Evolutionary conservation across 2,888 invertebrate genomes (phyloP).

Genomic region (Timema podura): DNA sequence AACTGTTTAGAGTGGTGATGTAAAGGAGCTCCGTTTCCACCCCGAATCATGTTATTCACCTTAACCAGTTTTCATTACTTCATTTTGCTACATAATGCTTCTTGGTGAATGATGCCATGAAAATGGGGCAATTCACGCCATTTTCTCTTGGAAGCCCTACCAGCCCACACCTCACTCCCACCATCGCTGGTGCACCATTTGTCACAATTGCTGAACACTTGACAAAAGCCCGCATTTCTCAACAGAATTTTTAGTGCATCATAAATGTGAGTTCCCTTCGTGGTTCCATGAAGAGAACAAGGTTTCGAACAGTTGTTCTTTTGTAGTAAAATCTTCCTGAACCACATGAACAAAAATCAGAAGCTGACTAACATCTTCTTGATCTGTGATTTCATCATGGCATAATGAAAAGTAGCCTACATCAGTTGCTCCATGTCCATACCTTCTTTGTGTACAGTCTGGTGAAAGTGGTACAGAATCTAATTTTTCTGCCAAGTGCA

Average conservation of each 20-base stretch:
- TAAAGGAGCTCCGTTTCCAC: background rate
- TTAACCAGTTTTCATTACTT: background rate
- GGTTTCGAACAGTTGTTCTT: conserved; percentile 14
- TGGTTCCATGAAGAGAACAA: conserved; percentile 12
- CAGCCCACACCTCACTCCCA: background rate
- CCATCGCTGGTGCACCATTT: conserved; percentile 4
- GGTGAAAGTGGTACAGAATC: no score
- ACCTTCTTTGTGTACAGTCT: no score
- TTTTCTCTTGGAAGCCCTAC: conserved; percentile 5
- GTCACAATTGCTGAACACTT: conserved; percentile 10
- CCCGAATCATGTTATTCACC: conserved; percentile 3
- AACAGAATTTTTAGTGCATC: conserved; percentile 14
- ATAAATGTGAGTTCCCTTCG: conserved; percentile 12
- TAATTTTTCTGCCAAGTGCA: no score
- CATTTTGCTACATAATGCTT: background rate
- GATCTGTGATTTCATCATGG: conserved; percentile 12
- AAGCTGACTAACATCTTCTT: conserved; percentile 9
- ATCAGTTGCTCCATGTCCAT: no score
- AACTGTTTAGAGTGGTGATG: background rate
- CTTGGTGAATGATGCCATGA: background rate
- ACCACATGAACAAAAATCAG: background rate
- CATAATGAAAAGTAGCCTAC: background rate
- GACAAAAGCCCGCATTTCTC: background rate
- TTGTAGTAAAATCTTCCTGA: conserved; percentile 15
- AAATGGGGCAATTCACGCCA: background rate